Percentiles rank a stretch among this genome's conserved stretches.
Evolutionary conservation across 2,113 vertebrate species (phyloP).

Genomic region (Anarhynchus alexandrinus): DNA sequence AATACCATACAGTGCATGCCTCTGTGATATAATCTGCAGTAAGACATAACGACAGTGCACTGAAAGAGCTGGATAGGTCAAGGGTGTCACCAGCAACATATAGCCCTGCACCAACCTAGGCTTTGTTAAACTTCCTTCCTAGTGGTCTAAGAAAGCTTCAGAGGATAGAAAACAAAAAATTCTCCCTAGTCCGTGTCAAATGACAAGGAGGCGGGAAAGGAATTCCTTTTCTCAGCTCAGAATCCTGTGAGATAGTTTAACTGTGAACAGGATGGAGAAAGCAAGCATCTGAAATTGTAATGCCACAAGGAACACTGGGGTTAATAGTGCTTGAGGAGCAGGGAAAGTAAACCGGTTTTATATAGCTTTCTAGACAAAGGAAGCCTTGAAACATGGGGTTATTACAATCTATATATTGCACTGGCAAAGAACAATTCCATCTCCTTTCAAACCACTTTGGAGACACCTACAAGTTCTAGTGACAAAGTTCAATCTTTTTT

Average conservation of each 20-base stretch:
- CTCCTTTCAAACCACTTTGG: background rate
- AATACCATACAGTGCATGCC: background rate
- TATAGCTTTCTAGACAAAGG: background rate
- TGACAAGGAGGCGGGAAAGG: background rate
- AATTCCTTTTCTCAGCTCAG: background rate
- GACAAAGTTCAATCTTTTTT: background rate
- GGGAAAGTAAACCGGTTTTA: background rate
- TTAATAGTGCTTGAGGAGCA: background rate
- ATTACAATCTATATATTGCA: background rate
- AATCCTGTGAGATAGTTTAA: background rate
- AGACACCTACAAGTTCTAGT: background rate
- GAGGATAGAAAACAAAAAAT: background rate
- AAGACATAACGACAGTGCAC: background rate
- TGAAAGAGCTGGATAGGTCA: background rate
- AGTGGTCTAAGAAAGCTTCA: background rate
- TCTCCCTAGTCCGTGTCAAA: background rate
- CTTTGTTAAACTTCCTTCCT: background rate
- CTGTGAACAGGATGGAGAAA: background rate
- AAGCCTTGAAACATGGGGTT: background rate
- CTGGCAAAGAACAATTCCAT: background rate
- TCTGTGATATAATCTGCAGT: background rate
- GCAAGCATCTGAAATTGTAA: background rate
- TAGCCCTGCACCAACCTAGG: background rate
- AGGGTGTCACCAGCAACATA: background rate
- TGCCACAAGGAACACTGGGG: background rate